Evolutionary conservation across 2,113 vertebrate species (phyloP).

Genomic region (Chrysochloris asiatica): DNA sequence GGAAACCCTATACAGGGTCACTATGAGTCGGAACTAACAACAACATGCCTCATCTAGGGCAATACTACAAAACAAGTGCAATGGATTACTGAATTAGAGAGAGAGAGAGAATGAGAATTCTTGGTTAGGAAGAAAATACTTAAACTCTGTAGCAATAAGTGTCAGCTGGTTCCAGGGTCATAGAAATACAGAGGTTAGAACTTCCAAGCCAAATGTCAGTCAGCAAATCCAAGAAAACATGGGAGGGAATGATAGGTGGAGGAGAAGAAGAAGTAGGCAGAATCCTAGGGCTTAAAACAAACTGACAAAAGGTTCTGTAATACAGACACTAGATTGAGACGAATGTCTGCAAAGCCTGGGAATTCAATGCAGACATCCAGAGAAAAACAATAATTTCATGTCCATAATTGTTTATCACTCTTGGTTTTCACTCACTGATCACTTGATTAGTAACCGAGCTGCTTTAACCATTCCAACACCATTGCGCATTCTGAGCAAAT

Average conservation of each 20-base stretch:
- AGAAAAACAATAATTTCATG: not conserved
- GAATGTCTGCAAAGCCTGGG: slow-evolving; percentile 30
- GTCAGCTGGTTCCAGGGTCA: not conserved
- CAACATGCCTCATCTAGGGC: not conserved
- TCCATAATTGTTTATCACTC: not conserved
- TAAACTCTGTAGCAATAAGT: not conserved
- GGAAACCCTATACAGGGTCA: too few relatives aligned
- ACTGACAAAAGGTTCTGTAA: not conserved
- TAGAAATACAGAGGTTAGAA: not conserved
- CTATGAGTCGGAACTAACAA: too few relatives aligned
- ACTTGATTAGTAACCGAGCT: not conserved
- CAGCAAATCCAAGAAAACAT: not conserved
- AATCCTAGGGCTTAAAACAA: not conserved
- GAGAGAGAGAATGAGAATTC: not conserved
- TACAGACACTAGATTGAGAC: not conserved
- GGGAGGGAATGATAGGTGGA: not conserved
- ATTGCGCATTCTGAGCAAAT: not conserved
- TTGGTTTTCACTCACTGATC: not conserved
- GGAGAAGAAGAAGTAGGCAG: not conserved
- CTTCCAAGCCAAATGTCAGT: not conserved
- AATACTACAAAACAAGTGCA: not conserved
- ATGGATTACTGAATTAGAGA: not conserved
- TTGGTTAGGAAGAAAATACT: not conserved
- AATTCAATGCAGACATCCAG: not conserved
- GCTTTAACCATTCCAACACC: not conserved